Evolutionary conservation across 1,140 invertebrate genomes (phyloP).

Genomic region (Zaprionus camerounensis): DNA sequence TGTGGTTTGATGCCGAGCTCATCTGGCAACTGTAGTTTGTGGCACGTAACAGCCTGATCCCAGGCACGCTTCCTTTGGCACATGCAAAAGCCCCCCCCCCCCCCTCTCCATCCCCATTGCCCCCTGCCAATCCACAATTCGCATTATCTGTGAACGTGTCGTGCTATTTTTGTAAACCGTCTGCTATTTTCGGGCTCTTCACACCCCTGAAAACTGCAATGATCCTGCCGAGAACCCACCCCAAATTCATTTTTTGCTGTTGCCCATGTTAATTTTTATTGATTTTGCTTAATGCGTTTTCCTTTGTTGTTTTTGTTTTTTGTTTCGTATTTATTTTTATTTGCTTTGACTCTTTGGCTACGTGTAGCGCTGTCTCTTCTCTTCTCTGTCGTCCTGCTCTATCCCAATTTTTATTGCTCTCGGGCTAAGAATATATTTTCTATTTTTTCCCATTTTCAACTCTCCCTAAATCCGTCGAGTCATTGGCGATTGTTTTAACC

Average conservation of each 20-base stretch:
- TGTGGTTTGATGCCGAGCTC: constrained; percentile 41
- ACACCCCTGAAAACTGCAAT: constrained; percentile 15
- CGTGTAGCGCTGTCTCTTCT: constrained; percentile 3
- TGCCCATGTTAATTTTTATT: constrained; percentile 77
- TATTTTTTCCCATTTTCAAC: constrained; percentile 39
- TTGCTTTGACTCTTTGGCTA: constrained; percentile 56
- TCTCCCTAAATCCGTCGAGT: constrained; percentile 64
- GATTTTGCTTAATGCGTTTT: constrained; percentile 78
- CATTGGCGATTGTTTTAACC: constrained; percentile 74
- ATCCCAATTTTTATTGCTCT: constrained; percentile 27
- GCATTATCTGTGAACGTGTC: neutral
- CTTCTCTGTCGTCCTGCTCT: constrained; percentile 15
- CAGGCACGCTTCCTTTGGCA: constrained; percentile 52
- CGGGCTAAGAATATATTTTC: constrained; percentile 38
- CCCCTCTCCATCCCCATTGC: neutral
- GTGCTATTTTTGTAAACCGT: neutral
- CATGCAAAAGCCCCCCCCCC: constrained; percentile 46
- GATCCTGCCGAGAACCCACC: constrained; percentile 24
- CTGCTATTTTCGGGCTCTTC: neutral
- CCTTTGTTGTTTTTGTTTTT: constrained; percentile 62
- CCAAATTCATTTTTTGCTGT: constrained; percentile 15
- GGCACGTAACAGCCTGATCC: constrained; percentile 73
- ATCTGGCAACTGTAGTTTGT: constrained; percentile 53
- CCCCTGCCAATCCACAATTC: neutral
- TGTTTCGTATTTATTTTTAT: constrained; percentile 76